These are phyloP conservation scores for Cetonia aurata DNA, from an alignment of 2,888 invertebrate genomes.

Conservation along the genomic window DNA sequence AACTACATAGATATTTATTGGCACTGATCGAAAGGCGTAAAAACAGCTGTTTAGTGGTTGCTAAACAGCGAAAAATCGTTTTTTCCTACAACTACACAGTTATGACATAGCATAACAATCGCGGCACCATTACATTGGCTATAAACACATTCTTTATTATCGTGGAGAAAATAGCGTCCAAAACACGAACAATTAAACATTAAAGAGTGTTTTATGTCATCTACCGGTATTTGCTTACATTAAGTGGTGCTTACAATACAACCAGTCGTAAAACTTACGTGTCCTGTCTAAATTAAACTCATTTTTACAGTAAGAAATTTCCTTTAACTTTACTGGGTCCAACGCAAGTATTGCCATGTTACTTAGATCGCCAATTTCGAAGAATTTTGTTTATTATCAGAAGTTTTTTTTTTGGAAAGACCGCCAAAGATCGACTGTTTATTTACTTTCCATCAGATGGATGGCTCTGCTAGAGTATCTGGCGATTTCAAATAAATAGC, in stretches of 20 bases:
- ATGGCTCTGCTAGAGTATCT: conserved; percentile 18
- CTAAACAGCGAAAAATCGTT: too few species aligned
- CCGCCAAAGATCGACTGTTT: conserved; percentile 22
- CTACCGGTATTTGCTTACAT: conserved; percentile 34
- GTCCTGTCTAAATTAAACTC: not conserved
- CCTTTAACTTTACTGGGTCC: too few species aligned
- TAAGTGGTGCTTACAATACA: conserved; percentile 39
- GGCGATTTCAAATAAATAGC: conserved; percentile 1
- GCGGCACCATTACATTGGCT: not conserved
- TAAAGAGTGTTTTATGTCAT: conserved; percentile 27
- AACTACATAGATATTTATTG: too few species aligned
- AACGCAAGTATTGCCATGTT: not conserved
- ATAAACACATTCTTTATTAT: conserved; percentile 38
- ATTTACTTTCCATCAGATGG: conserved; percentile 28
- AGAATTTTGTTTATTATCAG: conserved; percentile 33
- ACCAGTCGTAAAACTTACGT: conserved; percentile 29
- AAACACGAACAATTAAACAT: conserved; percentile 30
- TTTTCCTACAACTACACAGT: not conserved
- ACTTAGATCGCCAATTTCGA: not conserved
- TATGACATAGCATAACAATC: conserved; percentile 14
- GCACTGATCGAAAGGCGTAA: too few species aligned
- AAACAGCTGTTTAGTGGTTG: too few species aligned
- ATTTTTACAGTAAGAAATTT: too few species aligned
- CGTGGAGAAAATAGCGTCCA: conserved; percentile 13
- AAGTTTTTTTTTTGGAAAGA: conserved; percentile 6